Evolutionary conservation across 1,140 invertebrate species (phyloP), one percentile per base, ranked within the genome.

Genomic region (Tetramorium parvispinum): DNA sequence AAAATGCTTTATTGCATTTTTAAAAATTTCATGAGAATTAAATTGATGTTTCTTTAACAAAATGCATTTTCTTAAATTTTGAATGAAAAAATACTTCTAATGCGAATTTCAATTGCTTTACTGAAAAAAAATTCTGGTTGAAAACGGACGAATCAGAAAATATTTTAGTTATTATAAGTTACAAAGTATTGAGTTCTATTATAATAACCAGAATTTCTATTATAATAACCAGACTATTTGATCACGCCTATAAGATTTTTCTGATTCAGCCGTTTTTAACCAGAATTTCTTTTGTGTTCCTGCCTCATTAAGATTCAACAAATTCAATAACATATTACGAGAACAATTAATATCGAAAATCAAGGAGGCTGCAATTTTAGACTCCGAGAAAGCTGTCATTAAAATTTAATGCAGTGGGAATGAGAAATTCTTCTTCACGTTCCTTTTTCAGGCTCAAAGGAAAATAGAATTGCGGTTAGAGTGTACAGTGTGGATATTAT

Each of bases 321-420:
- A 37, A 53, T 66, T 53, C 11, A 46, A 32, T 32, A 32, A 24
- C 32, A 53, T 53, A 24, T 53, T 53, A 53, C 63, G 13, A 66
- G 21, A 40, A 11, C 18, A n/a, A 11, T 53, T 66, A 32, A 78
- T n/a, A 40, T 16, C 10, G 57, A 49, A 16, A 11, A 66, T 16
- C 2, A 68, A 24, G 1, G 27, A 63, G 61, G 16, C 59, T 37
- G 59, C 13, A 18, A 37, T 1, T 6, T 68, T 18, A 40, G 61
- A 79, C 21, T 49, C 53, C 32, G 63, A 11, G 77, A 55, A 27
- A 53, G 77, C 46, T 61, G 61, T 66, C 6, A 53, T 57, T 73
- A 73, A 73, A 59, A 57, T 53, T 83, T 40, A 11, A 83, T 32
- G 27, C 43, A n/a, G 21, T 40, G 68, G 24, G 24, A 75, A 75